phyloP scores from a whole-genome alignment of 2,113 vertebrate genomes.

The Panthera leo region DNA sequence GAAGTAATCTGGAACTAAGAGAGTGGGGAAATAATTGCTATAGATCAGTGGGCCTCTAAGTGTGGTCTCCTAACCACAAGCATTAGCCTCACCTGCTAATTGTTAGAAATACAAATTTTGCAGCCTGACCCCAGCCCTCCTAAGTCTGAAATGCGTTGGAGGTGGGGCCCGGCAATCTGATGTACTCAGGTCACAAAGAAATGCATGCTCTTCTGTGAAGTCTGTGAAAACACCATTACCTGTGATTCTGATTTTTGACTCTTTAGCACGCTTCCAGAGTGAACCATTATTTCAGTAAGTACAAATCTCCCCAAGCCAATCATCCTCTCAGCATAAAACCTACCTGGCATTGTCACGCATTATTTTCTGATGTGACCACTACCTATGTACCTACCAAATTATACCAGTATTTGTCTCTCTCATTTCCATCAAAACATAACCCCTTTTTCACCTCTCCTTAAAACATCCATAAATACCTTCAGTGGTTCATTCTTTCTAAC shows the following conservation, averaged over 20 bases:
- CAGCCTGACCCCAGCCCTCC: background rate
- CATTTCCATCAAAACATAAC: background rate
- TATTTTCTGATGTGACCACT: background rate
- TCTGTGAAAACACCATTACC: background rate
- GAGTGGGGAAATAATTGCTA: slow-evolving; percentile 24
- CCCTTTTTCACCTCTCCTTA: background rate
- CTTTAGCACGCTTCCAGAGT: background rate
- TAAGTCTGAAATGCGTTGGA: background rate
- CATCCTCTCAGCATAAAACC: background rate
- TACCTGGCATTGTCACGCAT: background rate
- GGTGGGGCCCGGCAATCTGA: background rate
- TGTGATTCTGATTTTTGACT: background rate
- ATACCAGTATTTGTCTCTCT: background rate
- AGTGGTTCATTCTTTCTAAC: background rate
- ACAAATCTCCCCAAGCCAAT: background rate
- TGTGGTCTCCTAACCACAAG: background rate
- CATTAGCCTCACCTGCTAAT: background rate
- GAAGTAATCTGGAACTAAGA: slow-evolving; percentile 19
- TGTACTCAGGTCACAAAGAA: background rate
- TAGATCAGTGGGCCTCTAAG: background rate
- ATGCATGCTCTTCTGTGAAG: background rate
- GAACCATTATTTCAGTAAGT: background rate
- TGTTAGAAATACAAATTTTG: background rate
- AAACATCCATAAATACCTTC: background rate
- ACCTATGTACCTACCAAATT: background rate